phyloP scores from a whole-genome alignment of 2,888 invertebrate species.

The Ceratothoa steindachneri region DNA sequence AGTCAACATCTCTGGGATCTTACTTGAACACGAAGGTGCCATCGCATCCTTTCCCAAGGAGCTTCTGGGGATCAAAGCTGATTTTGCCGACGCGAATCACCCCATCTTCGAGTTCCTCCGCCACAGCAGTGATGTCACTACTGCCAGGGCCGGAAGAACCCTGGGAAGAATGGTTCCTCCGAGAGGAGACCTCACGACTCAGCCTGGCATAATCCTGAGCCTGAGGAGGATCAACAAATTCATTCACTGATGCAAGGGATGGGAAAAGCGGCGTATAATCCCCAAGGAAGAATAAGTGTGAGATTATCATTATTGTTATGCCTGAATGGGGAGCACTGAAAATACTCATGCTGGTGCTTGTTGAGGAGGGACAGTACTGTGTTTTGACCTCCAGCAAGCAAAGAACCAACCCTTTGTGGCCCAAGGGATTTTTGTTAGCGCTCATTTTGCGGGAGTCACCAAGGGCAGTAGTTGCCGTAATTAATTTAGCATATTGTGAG shows the following conservation, averaged over 20 bases:
- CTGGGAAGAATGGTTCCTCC: conserved; percentile 5
- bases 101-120: conserved; percentile 64
- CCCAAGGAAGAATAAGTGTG: neutral
- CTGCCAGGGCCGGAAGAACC: conserved; percentile 7
- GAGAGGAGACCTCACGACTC: conserved; percentile 34
- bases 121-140: conserved; percentile 58
- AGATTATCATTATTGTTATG: neutral
- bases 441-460: no score
- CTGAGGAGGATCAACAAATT: conserved; percentile 7
- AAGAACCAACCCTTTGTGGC: no score
- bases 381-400: no score
- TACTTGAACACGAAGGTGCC: conserved; percentile 77
- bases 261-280: neutral
- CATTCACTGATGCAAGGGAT: neutral
- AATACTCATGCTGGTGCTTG: no score
- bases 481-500: no score
- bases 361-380: no score
- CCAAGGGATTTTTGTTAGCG: no score
- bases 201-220: conserved; percentile 33
- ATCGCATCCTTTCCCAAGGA: conserved; percentile 94
- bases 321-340: neutral
- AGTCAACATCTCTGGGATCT: no score
- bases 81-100: conserved; percentile 79
- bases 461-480: no score
- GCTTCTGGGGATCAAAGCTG: conserved; percentile 73